Base-by-base conservation (phyloP, 37 sponge, comb jelly and placozoan genomes). In the Chondrilla cf. caribensis region DNA sequence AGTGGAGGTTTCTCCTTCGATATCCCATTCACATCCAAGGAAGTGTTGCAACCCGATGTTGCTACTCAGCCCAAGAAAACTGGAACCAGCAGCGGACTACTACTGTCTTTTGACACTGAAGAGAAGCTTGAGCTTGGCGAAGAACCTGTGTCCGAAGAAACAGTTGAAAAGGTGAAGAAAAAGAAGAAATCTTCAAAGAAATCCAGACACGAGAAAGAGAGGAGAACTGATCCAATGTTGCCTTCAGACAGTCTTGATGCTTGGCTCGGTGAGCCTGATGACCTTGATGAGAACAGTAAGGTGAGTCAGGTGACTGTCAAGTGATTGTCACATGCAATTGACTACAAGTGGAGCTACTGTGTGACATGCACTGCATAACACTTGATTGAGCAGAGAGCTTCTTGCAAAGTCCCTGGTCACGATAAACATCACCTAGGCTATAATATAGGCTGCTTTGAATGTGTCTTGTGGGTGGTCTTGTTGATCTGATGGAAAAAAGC, bases 1-100 rank as follows among this genome's bases (percentile, higher is more conserved):
- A 39, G 38, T 73, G 76, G 76, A 4, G 76, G 40, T 39, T 73
- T 73, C 25, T 38, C 76, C 7, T 73, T 73, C 6, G 76, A 73
- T 15, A 37, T 17, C 15, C 76, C 76, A 8, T 2, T 73, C 24
- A 39, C 36, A 5, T n/a, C 44, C 41, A 73, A n/a, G 17, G 76
- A 1, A 15, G 43, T 39, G 2, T 4, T 37, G 29, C 41, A 39
- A 43, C 41, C 76, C 41, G 1, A 5, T 9, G 21, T 15, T 36
- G 76, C 44, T 39, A 19, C 44, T 3, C 25, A 39, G 1, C 41
- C 76, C 2, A 37, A n/a, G 24, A 73, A 40, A 37, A 11, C 76
- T 2, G 21, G 25, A 7, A 7, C 1, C 18, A n/a, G 43, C 31
- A n/a, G 43, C 21, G 76, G 76, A 1, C 76, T 73, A 1, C 44